Base-by-base conservation (phyloP, 1,140 invertebrate genomes). In the Pachyrhynchus sulphureomaculatus region DNA sequence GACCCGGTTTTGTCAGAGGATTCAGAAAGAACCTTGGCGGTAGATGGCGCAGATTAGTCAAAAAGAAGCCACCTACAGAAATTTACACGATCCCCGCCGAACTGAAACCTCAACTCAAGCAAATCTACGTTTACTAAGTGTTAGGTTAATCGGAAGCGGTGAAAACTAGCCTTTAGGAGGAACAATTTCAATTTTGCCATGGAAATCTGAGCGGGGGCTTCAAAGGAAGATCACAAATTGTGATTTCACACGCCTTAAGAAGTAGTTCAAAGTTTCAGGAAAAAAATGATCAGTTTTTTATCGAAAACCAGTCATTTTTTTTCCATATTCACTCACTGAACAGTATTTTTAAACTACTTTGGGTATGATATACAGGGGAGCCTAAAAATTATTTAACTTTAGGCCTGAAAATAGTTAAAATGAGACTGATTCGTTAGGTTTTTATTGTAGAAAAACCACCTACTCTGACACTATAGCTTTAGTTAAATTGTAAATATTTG, bases 11-110 rank as follows among this genome's bases (percentile, higher is more conserved):
- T 74, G 82, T 81, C 34, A 86, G 88, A 72, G 88, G 88, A 74
- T 85, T 91, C 72, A 83, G 88, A 57, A 91, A 91, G 73, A 91
- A 91, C 72, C 83, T 91, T 66, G 88, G 88, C 66, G 89, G 89
- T 67, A 86, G 86, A 68, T 91, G 89, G 84, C 86, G 88, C 76
- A 84, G 88, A 67, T 79, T 91, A 65, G 88, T 91, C 51, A 89
- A 89, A 72, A 87, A 85, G 82, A 91, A 91, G 80, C 83, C 87
- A 26, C 84, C 86, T 68, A 84, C 86, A 73, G 88, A 91, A 71
- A 84, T 87, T 54, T 90, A 90, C 80, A 88, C 88, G 69, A 90
- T 93, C 80, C 89, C 91, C 53, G 87, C 89, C 23, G 90, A 92
- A 78, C 81, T 92, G 59, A 89, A 90, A 77, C 89, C 90, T 65